phyloP scores from a whole-genome alignment of 2,888 invertebrate genomes.

The Fissipunctia ypsillon region DNA sequence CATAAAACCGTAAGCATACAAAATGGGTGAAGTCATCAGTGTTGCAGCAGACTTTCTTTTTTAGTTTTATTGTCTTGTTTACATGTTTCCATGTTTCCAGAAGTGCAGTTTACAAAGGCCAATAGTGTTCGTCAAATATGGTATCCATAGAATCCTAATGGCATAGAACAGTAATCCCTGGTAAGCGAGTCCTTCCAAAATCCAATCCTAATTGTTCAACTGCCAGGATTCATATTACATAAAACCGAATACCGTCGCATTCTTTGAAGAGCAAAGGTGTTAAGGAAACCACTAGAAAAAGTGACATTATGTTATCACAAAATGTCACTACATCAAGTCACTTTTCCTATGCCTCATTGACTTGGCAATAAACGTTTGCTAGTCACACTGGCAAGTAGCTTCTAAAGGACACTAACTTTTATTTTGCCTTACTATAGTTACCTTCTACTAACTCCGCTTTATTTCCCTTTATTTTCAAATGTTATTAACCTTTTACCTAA shows the following conservation, averaged over 20 bases:
- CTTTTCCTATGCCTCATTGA: background rate
- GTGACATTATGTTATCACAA: background rate
- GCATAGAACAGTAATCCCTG: background rate
- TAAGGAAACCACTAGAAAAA: background rate
- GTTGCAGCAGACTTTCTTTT: background rate
- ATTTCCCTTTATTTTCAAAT: conserved; percentile 9
- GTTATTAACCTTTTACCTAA: conserved; percentile 34
- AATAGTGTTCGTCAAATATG: background rate
- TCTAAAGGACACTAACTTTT: too few relatives aligned
- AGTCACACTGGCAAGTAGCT: background rate
- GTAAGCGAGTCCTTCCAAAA: background rate
- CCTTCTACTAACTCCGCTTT: background rate
- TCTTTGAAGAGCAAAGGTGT: background rate
- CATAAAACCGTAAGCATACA: background rate
- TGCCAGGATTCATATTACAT: too few relatives aligned
- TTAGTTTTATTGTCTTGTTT: background rate
- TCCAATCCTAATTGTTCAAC: background rate
- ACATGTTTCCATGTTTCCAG: background rate
- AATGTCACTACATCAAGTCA: background rate
- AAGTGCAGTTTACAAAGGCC: background rate
- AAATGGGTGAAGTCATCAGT: background rate
- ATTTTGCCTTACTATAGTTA: background rate
- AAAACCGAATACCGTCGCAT: too few relatives aligned
- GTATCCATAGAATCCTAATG: background rate
- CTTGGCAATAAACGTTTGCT: background rate